Evolutionary conservation across 2,113 vertebrate genomes (phyloP).

Genomic region (Lichenostomus cassidix): DNA sequence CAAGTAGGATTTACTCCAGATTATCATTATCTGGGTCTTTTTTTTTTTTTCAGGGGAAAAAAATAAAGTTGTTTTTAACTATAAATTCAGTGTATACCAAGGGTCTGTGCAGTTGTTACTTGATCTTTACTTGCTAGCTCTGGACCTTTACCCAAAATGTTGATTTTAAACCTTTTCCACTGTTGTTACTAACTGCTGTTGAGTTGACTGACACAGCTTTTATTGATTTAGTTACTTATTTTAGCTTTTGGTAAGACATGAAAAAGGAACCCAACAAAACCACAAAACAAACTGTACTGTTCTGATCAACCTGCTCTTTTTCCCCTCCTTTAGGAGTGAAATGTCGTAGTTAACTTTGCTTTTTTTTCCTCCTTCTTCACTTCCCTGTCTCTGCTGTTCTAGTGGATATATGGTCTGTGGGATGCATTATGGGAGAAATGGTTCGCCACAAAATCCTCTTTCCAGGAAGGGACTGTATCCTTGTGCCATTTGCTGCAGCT

Average conservation of each 20-base stretch:
- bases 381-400: constrained; percentile 81
- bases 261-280: background rate
- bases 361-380: constrained; percentile 73
- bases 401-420: constrained; percentile 99
- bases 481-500: constrained; percentile 79
- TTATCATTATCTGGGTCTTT: background rate
- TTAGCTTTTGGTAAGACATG: constrained; percentile 14
- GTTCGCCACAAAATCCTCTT: constrained; percentile 99
- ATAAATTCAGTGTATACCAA: background rate
- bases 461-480: constrained; percentile 99
- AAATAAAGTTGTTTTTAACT: background rate
- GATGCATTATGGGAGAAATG: constrained; percentile 99
- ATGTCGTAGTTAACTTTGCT: constrained; percentile 83
- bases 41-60: background rate
- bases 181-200: background rate
- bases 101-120: background rate
- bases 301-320: constrained; percentile 75
- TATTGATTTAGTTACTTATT: background rate
- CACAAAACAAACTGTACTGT: constrained; percentile 63
- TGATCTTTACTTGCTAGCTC: background rate
- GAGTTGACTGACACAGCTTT: background rate
- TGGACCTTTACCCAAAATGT: background rate
- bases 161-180: background rate
- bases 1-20: background rate
- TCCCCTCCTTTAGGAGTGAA: constrained; percentile 69